phyloP scores from a whole-genome alignment of 2,797 vertebrate genomes.

The Ctenopoma kingsleyae region DNA sequence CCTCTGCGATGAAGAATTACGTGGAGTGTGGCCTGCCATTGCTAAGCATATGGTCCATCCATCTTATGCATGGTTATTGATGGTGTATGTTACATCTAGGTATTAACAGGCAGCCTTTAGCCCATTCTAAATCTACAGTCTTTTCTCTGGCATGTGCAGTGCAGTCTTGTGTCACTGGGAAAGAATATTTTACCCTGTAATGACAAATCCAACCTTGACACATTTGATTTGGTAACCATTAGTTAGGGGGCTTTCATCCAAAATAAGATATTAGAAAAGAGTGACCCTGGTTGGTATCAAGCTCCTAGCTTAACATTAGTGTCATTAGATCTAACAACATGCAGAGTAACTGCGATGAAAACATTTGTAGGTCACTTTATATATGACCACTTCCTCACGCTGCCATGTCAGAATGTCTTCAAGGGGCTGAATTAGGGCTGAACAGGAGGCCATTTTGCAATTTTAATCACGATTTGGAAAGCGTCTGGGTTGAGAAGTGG shows the following conservation, averaged over 20 bases:
- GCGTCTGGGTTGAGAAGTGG: constrained; percentile 56
- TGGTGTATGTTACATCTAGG: constrained; percentile 67
- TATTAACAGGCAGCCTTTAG: constrained; percentile 53
- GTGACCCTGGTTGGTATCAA: not conserved
- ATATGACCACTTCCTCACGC: constrained; percentile 59
- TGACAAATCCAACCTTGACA: constrained; percentile 22
- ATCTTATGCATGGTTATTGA: constrained; percentile 72
- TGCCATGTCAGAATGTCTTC: constrained; percentile 62
- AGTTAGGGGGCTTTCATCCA: constrained; percentile 21
- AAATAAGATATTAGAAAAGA: constrained; percentile 23
- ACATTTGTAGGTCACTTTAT: constrained; percentile 59
- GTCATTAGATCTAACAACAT: constrained; percentile 19
- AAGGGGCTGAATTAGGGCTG: constrained; percentile 69
- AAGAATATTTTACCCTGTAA: constrained; percentile 8
- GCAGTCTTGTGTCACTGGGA: constrained; percentile 23
- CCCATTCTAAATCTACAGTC: constrained; percentile 5
- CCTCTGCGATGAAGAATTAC: constrained; percentile 68
- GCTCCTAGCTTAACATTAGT: not conserved
- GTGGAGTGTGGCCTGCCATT: constrained; percentile 62
- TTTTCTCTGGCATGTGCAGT: not conserved
- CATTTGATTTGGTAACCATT: constrained; percentile 22
- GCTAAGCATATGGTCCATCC: constrained; percentile 67
- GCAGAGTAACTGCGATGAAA: constrained; percentile 24
- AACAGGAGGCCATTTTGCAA: constrained; percentile 85
- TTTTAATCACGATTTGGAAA: constrained; percentile 82